A percentile compares a stretch with the other conserved stretches of the same genome.
These are phyloP conservation scores for Serrognathus titanus DNA, from an alignment of 2,888 invertebrate species.

Conservation along the genomic window DNA sequence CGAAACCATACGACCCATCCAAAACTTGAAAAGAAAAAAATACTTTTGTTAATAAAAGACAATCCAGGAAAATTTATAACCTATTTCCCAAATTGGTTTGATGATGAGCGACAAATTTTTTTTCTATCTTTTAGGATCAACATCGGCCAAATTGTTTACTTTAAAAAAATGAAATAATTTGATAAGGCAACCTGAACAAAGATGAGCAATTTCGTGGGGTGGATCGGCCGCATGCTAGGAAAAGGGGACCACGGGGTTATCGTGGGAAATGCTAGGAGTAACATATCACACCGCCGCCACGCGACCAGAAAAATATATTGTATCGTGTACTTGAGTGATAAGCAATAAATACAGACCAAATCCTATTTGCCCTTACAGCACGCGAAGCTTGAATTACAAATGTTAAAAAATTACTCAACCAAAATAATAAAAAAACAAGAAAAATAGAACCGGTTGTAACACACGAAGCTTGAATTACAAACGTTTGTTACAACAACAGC, in stretches of 20 bases:
- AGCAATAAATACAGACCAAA: neutral
- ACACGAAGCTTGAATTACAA: too few relatives aligned
- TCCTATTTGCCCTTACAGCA: neutral
- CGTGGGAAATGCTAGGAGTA: slow-evolving; percentile 30
- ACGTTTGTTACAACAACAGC: too few relatives aligned
- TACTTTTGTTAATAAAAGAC: too few relatives aligned
- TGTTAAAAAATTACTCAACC: neutral
- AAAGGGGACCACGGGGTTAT: slow-evolving; percentile 22
- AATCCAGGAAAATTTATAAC: too few relatives aligned
- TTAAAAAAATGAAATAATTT: neutral
- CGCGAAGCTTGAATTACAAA: neutral
- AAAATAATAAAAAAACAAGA: neutral
- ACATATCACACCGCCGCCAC: slow-evolving; percentile 34
- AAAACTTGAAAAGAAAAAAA: neutral
- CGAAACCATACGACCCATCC: neutral
- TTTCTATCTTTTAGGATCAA: too few relatives aligned
- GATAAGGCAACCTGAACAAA: neutral
- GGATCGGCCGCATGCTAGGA: slow-evolving; percentile 17
- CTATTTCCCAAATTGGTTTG: too few relatives aligned
- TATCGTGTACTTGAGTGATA: neutral
- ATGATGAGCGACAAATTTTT: too few relatives aligned
- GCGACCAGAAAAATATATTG: slow-evolving; percentile 17
- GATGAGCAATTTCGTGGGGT: slow-evolving; percentile 6
- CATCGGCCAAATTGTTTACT: neutral
- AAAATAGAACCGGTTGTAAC: too few relatives aligned